phyloP scores from a whole-genome alignment of 2,113 vertebrate species.

The Oncorhynchus masou region DNA sequence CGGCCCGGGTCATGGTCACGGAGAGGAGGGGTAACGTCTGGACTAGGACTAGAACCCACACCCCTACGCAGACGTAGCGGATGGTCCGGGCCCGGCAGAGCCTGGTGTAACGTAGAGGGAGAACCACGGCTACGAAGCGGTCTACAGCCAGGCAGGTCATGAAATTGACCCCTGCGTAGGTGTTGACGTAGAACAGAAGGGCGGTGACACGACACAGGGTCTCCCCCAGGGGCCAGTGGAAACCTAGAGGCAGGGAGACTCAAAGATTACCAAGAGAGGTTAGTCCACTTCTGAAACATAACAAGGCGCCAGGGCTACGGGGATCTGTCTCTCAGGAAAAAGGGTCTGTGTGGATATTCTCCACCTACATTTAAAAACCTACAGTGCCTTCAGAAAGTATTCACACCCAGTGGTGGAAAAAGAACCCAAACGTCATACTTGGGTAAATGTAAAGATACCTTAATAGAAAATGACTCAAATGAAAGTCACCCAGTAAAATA shows the following conservation, averaged over 20 bases:
- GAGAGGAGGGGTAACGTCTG: constrained; percentile 88
- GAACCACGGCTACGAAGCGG: constrained; percentile 89
- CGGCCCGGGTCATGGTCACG: constrained; percentile 74
- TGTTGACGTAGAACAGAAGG: constrained; percentile 92
- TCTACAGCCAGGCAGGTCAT: constrained; percentile 96
- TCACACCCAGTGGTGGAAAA: too few species aligned
- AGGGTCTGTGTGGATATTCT: too few species aligned
- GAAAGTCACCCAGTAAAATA: too few species aligned
- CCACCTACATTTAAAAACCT: too few species aligned
- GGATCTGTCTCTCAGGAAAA: too few species aligned
- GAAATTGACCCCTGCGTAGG: constrained; percentile 93
- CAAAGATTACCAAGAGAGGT: too few species aligned
- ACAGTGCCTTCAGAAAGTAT: too few species aligned
- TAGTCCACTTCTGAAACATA: too few species aligned
- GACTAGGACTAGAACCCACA: constrained; percentile 87
- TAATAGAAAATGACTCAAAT: too few species aligned
- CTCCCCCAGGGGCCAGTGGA: constrained; percentile 89
- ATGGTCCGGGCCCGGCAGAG: constrained; percentile 83
- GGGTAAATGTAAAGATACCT: too few species aligned
- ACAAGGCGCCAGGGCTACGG: too few species aligned
- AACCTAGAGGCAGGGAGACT: constrained; percentile 79
- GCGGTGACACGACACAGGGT: constrained; percentile 78
- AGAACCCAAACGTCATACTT: too few species aligned
- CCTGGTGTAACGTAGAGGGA: constrained; percentile 82
- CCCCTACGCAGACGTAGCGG: constrained; percentile 79